Evolutionary conservation across 2,113 vertebrate species (phyloP).

Genomic region (Phaetusa simplex): DNA sequence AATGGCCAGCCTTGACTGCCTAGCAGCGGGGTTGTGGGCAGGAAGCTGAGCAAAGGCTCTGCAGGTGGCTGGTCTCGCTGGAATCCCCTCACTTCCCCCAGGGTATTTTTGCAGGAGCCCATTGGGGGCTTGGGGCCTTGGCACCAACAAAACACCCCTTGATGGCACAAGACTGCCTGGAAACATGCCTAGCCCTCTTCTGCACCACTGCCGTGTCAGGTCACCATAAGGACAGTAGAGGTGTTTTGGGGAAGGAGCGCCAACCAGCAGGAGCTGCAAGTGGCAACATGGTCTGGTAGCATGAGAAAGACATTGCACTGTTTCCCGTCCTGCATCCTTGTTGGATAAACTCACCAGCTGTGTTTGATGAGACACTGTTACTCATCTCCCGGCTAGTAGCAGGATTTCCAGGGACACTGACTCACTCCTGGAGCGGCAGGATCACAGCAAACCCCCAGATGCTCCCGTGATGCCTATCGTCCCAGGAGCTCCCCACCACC

Average conservation of each 20-base stretch:
- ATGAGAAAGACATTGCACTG: fast-evolving
- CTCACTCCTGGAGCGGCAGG: neutral
- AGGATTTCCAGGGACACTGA: neutral
- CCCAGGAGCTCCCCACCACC: neutral
- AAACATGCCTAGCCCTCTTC: neutral
- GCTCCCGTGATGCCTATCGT: fast-evolving
- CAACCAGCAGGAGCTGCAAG: neutral
- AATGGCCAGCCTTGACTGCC: neutral
- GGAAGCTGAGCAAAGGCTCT: neutral
- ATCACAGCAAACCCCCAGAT: neutral
- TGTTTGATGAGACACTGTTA: neutral
- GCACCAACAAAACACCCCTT: neutral
- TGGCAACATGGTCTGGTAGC: fast-evolving
- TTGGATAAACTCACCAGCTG: neutral
- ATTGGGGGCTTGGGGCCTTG: fast-evolving
- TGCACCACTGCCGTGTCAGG: neutral
- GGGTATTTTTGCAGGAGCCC: neutral
- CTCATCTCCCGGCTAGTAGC: neutral
- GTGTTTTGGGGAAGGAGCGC: neutral
- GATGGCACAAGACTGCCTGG: neutral
- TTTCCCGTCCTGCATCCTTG: neutral
- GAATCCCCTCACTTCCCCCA: neutral
- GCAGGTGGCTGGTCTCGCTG: neutral
- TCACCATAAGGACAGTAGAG: neutral
- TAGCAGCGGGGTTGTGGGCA: neutral